phyloP scores from a whole-genome alignment of 2,888 invertebrate species.

The Callyntrura guangdongensis region DNA sequence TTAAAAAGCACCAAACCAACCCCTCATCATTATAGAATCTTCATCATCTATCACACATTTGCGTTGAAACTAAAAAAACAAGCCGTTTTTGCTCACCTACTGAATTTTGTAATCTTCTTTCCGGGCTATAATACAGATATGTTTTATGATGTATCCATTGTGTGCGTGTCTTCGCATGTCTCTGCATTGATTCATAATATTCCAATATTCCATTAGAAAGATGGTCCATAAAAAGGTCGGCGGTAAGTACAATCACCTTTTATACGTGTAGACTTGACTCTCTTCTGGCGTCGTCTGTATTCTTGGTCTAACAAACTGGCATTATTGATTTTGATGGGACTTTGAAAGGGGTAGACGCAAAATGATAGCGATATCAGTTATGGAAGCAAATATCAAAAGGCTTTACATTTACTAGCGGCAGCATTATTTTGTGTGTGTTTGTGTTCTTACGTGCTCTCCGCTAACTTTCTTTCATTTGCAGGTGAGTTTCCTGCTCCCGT shows the following conservation, averaged over 20 bases:
- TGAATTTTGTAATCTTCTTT: conserved; percentile 5
- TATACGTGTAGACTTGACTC: neutral
- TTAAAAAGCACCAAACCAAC: neutral
- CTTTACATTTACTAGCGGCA: conserved; percentile 24
- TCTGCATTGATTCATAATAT: conserved; percentile 48
- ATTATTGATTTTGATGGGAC: conserved; percentile 73
- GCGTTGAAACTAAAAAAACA: conserved; percentile 18
- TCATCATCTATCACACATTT: conserved; percentile 6
- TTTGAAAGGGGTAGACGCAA: conserved; percentile 60
- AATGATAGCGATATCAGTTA: conserved; percentile 71
- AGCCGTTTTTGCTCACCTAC: neutral
- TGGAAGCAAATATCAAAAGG: conserved; percentile 55
- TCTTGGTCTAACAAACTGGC: conserved; percentile 33
- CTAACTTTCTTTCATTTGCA: conserved; percentile 55
- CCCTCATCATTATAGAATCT: neutral
- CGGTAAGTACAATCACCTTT: conserved; percentile 48
- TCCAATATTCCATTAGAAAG: conserved; percentile 49
- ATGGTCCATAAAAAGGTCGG: conserved; percentile 43
- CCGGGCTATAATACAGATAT: neutral
- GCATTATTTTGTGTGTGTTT: conserved; percentile 26
- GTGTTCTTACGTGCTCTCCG: conserved; percentile 7
- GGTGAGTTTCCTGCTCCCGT: conserved; percentile 44
- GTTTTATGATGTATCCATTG: neutral
- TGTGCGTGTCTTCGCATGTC: conserved; percentile 13
- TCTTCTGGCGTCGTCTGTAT: conserved; percentile 34